These are phyloP conservation scores for Tetragonula carbonaria DNA, from an alignment of 2,888 invertebrate species.

Conservation along the genomic window DNA sequence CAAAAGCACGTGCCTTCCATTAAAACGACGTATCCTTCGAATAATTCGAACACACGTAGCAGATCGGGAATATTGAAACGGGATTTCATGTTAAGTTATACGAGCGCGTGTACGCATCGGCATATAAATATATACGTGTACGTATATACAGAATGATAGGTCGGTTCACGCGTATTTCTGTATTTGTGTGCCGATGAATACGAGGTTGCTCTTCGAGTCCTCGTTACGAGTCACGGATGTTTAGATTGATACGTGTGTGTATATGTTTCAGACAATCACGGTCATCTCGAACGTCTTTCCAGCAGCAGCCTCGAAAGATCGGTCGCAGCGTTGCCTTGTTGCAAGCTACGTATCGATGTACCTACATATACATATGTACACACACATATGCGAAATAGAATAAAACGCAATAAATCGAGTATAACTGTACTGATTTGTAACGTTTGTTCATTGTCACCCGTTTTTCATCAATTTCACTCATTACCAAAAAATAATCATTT, in stretches of 20 bases:
- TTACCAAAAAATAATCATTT: background rate
- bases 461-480: background rate
- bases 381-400: conserved; percentile 20
- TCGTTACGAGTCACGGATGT: conserved; percentile 76
- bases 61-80: conserved; percentile 74
- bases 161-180: conserved; percentile 50
- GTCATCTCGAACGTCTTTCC: conserved; percentile 63
- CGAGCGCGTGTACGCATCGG: conserved; percentile 26
- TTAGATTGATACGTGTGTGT: conserved; percentile 71
- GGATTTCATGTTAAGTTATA: conserved; percentile 63
- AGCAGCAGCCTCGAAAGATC: conserved; percentile 64
- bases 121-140: conserved; percentile 1
- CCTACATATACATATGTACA: background rate
- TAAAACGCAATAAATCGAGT: conserved; percentile 14
- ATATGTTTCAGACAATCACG: conserved; percentile 68
- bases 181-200: conserved; percentile 62
- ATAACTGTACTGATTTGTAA: background rate
- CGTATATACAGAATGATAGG: conserved; percentile 24
- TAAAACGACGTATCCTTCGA: conserved; percentile 62
- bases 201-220: conserved; percentile 67
- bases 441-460: too few species aligned
- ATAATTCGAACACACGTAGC: conserved; percentile 57
- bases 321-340: conserved; percentile 61
- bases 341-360: conserved; percentile 45
- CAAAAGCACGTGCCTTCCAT: conserved; percentile 57